Base-by-base conservation (phyloP, 2,888 invertebrate species). In the Tinea trinotella region DNA sequence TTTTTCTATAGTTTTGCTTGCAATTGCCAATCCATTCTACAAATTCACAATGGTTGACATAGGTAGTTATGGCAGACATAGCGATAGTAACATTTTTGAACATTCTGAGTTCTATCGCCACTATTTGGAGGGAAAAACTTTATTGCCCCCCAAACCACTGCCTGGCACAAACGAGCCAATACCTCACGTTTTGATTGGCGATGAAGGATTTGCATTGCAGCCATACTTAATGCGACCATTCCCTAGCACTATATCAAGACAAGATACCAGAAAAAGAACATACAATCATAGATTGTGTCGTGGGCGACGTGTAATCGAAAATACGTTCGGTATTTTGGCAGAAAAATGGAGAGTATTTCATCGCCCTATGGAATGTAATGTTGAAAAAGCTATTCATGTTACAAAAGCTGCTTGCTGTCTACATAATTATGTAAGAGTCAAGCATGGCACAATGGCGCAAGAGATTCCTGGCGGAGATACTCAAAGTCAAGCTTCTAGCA, bases 21-120 rank as follows among this genome's bases (percentile, higher is more conserved):
- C 44, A 12, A 13, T 46, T 17, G 46, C 17, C 9, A 30, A 46
- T 54, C 15, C 13, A 46, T 13, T 24, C 9, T 22, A 48, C 24
- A 17, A 22, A 20, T 54, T 54, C 44, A 44, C 44, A 20, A 20
- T 22, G 10, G 17, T 44, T 20, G 53, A 53, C 44, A 22, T 53
- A 13, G 53, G 53, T 19, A 12, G 40, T 40, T 40, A 20, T 12
- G 53, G 53, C 3, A 3, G 44, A 34, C 19, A 40, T 12, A 30
- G 30, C 30, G 30, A 30, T 30, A 9, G 30, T 7, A 30, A 9
- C 5, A 30, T 30, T 30, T 30, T 7, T 9, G 30, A 30, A 9
- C 6, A 30, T 7, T 30, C 30, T 30, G 30, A 5, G 5, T 30
- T 30, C 5, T 5, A 9, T 5, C 30, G 30, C 9, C 30, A 9